Conservation (phyloP, 2,888 invertebrate genomes). For the Ophion ventricosus region DNA sequence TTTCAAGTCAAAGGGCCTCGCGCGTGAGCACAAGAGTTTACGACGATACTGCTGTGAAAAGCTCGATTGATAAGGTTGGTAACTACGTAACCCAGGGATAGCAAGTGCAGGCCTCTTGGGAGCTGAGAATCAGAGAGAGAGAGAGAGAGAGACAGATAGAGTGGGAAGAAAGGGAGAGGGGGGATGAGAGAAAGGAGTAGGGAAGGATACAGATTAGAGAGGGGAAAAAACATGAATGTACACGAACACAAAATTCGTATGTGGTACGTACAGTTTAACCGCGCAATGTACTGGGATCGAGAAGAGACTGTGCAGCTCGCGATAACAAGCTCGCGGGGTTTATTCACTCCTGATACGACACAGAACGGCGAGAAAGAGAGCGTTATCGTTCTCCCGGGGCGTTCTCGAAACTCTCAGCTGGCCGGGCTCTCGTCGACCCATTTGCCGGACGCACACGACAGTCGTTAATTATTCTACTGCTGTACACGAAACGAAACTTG, state of each 20-base stretch:
- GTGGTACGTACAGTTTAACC: slow-evolving; percentile 20
- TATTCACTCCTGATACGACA: slow-evolving; percentile 47
- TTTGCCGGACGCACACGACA: slow-evolving; percentile 23
- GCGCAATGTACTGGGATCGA: slow-evolving; percentile 26
- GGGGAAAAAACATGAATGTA: slow-evolving; percentile 1
- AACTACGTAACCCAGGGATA: slow-evolving; percentile 22
- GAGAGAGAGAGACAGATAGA: neutral
- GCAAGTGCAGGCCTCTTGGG: neutral
- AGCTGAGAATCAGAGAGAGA: neutral
- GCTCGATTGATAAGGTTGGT: slow-evolving; percentile 20
- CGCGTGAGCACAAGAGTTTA: slow-evolving; percentile 12
- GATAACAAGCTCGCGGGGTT: slow-evolving; percentile 46
- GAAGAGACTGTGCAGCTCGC: slow-evolving; percentile 29
- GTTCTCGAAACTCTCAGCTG: slow-evolving; percentile 22
- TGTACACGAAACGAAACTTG: neutral
- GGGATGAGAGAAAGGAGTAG: neutral
- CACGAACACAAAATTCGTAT: slow-evolving; percentile 17
- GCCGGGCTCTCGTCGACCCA: slow-evolving; percentile 26
- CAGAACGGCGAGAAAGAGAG: slow-evolving; percentile 24
- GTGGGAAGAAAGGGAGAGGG: neutral
- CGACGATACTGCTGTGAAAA: slow-evolving; percentile 12
- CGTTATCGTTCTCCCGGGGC: slow-evolving; percentile 41
- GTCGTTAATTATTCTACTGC: slow-evolving; percentile 8
- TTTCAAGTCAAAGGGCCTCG: neutral
- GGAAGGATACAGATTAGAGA: slow-evolving; percentile 14